phyloP scores from a whole-genome alignment of 2,113 vertebrate species.

The Alaudala cheleensis region DNA sequence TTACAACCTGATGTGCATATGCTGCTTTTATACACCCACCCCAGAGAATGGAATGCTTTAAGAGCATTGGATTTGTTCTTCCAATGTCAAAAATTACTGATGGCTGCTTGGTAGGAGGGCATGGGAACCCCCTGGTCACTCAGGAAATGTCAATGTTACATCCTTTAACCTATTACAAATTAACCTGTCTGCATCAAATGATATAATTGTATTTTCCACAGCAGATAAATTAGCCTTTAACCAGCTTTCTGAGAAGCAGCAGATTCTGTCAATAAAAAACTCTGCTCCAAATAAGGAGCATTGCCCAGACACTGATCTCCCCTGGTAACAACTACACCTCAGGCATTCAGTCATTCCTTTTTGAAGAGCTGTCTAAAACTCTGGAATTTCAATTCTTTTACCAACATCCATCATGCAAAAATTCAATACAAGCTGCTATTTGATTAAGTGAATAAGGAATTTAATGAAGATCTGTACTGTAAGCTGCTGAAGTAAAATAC shows the following conservation, averaged over 20 bases:
- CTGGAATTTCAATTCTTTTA: neutral
- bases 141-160: neutral
- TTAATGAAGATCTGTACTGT: neutral
- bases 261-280: neutral
- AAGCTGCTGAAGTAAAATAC: neutral
- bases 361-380: neutral
- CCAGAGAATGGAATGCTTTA: neutral
- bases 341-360: neutral
- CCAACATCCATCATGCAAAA: neutral
- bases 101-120: neutral
- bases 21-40: neutral
- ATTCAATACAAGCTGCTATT: neutral
- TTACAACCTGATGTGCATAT: neutral
- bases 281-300: neutral
- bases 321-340: neutral
- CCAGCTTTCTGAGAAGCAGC: neutral
- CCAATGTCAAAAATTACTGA: neutral
- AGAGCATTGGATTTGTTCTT: neutral
- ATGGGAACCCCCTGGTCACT: neutral
- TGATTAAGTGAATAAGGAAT: neutral
- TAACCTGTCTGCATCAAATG: neutral
- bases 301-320: neutral
- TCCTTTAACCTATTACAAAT: neutral
- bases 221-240: neutral
- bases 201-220: neutral